Evolutionary conservation across 2,888 invertebrate genomes (phyloP).

Genomic region (Strigamia crassipes): DNA sequence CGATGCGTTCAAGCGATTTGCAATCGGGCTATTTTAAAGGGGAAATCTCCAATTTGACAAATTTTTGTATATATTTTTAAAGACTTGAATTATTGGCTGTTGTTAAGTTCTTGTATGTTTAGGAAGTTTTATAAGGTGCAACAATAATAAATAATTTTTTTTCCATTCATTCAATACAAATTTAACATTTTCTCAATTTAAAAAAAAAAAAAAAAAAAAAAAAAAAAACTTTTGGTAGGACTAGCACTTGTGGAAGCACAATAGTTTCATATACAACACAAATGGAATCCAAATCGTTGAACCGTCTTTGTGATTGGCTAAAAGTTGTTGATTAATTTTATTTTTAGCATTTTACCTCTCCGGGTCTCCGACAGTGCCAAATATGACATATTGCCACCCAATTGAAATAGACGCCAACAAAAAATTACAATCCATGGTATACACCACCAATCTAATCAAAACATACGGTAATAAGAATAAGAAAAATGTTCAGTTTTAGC

Average conservation of each 20-base stretch:
- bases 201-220: too few species aligned
- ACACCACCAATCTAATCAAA: too few species aligned
- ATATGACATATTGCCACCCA: too few species aligned
- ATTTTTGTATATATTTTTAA: neutral
- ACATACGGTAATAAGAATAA: too few species aligned
- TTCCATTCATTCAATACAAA: conserved; percentile 19
- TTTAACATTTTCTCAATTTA: neutral
- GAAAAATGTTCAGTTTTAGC: too few species aligned
- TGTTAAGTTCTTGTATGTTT: neutral
- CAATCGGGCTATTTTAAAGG: too few species aligned
- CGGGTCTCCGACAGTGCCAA: too few species aligned
- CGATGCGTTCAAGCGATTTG: too few species aligned
- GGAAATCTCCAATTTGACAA: too few species aligned
- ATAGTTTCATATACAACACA: neutral
- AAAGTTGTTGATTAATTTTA: neutral
- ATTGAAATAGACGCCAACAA: too few species aligned
- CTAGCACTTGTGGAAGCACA: conserved; percentile 23
- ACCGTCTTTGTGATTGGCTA: conserved; percentile 50
- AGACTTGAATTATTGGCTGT: neutral
- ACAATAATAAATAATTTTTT: conserved; percentile 25
- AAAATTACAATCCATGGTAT: too few species aligned
- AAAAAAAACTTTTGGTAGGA: neutral
- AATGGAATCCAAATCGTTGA: conserved; percentile 60
- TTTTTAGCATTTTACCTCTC: too few species aligned
- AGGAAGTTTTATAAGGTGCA: neutral